A percentile compares a stretch with the other conserved stretches of the same genome.
phyloP scores from a whole-genome alignment of 2,888 invertebrate species.

The Dryadula phaetusa region DNA sequence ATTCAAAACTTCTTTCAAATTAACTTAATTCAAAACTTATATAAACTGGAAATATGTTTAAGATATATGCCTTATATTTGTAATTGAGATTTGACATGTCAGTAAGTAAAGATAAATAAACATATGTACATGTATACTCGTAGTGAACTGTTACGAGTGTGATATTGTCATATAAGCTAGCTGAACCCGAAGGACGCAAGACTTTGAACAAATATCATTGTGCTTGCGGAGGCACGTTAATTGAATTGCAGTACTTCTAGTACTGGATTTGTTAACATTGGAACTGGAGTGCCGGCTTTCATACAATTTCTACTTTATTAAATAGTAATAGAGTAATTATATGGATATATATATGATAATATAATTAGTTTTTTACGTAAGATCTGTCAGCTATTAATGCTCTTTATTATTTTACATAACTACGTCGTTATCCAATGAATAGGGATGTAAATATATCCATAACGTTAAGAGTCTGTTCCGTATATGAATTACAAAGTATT shows the following conservation, averaged over 20 bases:
- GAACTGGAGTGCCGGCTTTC: slow-evolving; percentile 19
- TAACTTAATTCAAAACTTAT: no score
- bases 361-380: not conserved
- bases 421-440: not conserved
- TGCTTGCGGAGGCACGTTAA: slow-evolving; percentile 28
- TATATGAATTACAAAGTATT: not conserved
- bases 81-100: not conserved
- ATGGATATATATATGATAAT: not conserved
- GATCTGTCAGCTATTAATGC: not conserved
- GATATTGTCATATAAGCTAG: slow-evolving; percentile 11
- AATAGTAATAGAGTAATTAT: not conserved
- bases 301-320: slow-evolving; percentile 21
- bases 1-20: no score
- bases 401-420: not conserved
- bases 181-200: slow-evolving; percentile 23
- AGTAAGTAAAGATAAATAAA: not conserved
- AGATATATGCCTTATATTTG: not conserved
- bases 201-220: slow-evolving; percentile 24
- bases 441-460: not conserved
- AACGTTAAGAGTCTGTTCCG: not conserved
- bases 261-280: slow-evolving; percentile 21
- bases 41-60: not conserved
- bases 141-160: not conserved
- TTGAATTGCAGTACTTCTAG: slow-evolving; percentile 26
- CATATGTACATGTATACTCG: not conserved